Percentiles rank a stretch among this genome's conserved stretches.
phyloP scores from a whole-genome alignment of 2,113 vertebrate species.

The Zootoca vivipara region DNA sequence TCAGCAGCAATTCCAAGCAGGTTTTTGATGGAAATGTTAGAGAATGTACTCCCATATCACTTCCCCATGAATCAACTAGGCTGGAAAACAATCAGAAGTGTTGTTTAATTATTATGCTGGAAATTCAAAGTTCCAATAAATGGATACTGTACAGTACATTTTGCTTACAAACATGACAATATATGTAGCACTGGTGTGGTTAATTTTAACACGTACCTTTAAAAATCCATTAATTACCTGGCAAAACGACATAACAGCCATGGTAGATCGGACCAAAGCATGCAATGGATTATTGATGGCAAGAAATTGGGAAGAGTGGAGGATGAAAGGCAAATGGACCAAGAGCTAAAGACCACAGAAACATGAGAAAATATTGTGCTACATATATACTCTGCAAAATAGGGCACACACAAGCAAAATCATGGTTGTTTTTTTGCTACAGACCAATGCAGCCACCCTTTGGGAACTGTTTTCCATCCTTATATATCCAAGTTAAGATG shows the following conservation, averaged over 20 bases:
- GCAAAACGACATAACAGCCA: neutral
- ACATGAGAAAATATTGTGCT: too few species aligned
- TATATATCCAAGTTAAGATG: neutral
- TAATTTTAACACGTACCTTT: neutral
- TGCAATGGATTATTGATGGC: too few species aligned
- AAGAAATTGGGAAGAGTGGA: too few species aligned
- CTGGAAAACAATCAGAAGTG: slow-evolving; percentile 67
- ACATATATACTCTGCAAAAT: too few species aligned
- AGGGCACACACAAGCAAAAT: too few species aligned
- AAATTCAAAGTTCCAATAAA: neutral
- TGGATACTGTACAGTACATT: neutral
- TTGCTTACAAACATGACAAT: neutral
- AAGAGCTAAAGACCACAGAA: too few species aligned
- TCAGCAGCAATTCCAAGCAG: slow-evolving; percentile 87
- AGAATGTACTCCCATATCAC: slow-evolving; percentile 85
- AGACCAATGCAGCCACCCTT: too few species aligned
- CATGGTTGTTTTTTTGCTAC: too few species aligned
- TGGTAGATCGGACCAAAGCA: neutral
- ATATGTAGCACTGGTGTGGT: neutral
- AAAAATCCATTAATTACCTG: neutral
- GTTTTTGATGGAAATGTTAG: slow-evolving; percentile 85
- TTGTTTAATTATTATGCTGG: neutral
- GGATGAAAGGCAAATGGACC: too few species aligned
- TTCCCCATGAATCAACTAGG: slow-evolving; percentile 84
- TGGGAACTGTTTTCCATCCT: too few species aligned